phyloP scores from a whole-genome alignment of 2,113 vertebrate genomes.

The Vulpes ferrilata region DNA sequence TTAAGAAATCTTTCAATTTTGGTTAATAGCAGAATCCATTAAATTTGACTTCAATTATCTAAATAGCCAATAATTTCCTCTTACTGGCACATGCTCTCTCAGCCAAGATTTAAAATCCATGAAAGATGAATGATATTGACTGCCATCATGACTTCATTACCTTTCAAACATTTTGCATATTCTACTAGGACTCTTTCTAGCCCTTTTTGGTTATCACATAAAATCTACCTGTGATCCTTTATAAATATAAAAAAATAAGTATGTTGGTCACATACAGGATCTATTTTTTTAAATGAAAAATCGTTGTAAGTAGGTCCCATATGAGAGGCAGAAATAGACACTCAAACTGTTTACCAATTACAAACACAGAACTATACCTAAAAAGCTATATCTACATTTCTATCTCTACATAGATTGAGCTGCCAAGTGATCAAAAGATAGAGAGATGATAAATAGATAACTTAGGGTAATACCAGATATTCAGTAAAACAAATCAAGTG shows the following conservation, averaged over 20 bases:
- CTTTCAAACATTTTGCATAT: constrained; percentile 39
- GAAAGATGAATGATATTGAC: constrained; percentile 48
- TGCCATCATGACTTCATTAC: constrained; percentile 38
- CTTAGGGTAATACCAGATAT: background rate
- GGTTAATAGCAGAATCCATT: constrained; percentile 73
- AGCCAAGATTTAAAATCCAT: constrained; percentile 66
- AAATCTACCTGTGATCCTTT: background rate
- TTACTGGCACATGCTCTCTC: constrained; percentile 65
- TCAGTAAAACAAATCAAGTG: background rate
- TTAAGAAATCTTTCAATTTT: constrained; percentile 72
- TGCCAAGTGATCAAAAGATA: background rate
- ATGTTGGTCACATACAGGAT: background rate
- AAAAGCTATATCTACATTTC: background rate
- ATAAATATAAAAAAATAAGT: background rate
- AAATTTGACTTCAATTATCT: constrained; percentile 74
- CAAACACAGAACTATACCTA: constrained; percentile 9
- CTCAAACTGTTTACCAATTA: background rate
- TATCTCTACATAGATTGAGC: background rate
- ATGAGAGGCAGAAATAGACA: background rate
- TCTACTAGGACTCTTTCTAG: background rate
- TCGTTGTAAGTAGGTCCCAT: background rate
- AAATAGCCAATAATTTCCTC: constrained; percentile 75
- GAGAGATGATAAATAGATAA: background rate
- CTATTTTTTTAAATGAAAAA: background rate
- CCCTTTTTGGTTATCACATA: background rate